These are phyloP conservation scores for Manacus vitellinus DNA, from an alignment of 2,113 vertebrate genomes.

Conservation along the genomic window DNA sequence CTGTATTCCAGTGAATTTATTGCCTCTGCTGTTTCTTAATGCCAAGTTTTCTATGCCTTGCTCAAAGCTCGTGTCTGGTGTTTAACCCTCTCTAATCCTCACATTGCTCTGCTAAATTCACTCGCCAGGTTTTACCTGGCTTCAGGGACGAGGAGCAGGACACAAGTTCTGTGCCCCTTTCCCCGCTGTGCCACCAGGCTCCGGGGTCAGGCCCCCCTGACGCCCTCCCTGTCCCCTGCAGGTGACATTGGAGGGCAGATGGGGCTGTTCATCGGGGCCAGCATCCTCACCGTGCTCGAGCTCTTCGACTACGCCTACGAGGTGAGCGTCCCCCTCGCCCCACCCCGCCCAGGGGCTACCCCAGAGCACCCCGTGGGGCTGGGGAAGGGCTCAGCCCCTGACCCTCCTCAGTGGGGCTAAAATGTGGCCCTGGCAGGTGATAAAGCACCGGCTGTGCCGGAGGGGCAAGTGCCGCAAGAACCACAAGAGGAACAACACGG, in stretches of 20 bases:
- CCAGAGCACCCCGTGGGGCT: neutral
- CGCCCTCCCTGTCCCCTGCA: slow-evolving; percentile 42
- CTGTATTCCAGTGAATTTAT: too few relatives aligned
- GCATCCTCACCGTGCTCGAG: slow-evolving; percentile 94
- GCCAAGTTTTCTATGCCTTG: too few relatives aligned
- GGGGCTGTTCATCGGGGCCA: slow-evolving; percentile 98
- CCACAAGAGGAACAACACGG: slow-evolving; percentile 92
- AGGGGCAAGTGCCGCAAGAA: slow-evolving; percentile 87
- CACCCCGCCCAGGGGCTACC: neutral
- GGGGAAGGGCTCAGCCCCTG: fast-evolving
- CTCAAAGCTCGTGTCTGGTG: too few relatives aligned
- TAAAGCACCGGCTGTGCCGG: slow-evolving; percentile 92
- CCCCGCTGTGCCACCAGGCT: neutral
- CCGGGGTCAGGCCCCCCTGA: too few relatives aligned
- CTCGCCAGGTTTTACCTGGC: too few relatives aligned
- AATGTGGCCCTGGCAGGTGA: slow-evolving; percentile 76
- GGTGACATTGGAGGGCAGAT: slow-evolving; percentile 99
- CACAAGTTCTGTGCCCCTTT: neutral
- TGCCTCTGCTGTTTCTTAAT: too few relatives aligned
- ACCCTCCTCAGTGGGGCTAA: fast-evolving
- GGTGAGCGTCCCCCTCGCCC: slow-evolving; percentile 68
- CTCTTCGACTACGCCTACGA: slow-evolving; percentile 97
- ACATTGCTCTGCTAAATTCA: too few relatives aligned
- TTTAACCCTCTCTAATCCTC: too few relatives aligned
- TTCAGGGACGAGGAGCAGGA: neutral